Conservation (phyloP, 2,113 vertebrate species). For the Zosterops borbonicus region DNA sequence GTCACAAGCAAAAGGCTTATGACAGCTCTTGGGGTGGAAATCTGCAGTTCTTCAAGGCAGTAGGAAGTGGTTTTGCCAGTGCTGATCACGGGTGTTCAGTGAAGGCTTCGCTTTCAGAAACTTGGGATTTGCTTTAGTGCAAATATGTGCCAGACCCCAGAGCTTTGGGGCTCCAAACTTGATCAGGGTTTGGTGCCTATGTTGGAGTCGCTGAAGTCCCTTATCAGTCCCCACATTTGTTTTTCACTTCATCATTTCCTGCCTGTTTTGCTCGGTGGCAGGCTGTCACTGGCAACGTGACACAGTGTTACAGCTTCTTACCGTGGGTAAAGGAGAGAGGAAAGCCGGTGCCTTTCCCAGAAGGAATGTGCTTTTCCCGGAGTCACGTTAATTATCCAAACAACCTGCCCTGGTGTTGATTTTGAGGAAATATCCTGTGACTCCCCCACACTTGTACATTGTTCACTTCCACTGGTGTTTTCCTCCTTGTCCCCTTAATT, state of each 20-base stretch:
- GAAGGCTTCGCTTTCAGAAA: not conserved
- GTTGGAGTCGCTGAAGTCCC: not conserved
- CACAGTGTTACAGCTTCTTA: not conserved
- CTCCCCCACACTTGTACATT: accelerated
- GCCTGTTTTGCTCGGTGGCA: not conserved
- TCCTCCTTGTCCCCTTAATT: not conserved
- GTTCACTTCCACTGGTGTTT: not conserved
- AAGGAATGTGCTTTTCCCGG: not conserved
- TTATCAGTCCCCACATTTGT: not conserved
- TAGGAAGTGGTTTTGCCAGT: not conserved
- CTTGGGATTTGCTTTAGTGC: not conserved
- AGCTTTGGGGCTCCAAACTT: not conserved
- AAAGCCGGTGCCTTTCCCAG: not conserved
- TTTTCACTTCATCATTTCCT: not conserved
- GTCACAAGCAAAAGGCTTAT: not conserved
- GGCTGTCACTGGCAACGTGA: accelerated
- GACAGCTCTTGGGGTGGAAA: not conserved
- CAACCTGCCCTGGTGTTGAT: accelerated
- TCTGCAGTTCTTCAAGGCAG: accelerated
- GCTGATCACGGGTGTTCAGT: not conserved
- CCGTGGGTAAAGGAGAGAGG: not conserved
- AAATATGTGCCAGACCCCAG: not conserved
- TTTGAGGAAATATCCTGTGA: not conserved
- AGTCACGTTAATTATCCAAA: accelerated
- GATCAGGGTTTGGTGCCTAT: not conserved